Base-by-base conservation (phyloP, 2,888 invertebrate species). In the Ophonus ardosiacus region DNA sequence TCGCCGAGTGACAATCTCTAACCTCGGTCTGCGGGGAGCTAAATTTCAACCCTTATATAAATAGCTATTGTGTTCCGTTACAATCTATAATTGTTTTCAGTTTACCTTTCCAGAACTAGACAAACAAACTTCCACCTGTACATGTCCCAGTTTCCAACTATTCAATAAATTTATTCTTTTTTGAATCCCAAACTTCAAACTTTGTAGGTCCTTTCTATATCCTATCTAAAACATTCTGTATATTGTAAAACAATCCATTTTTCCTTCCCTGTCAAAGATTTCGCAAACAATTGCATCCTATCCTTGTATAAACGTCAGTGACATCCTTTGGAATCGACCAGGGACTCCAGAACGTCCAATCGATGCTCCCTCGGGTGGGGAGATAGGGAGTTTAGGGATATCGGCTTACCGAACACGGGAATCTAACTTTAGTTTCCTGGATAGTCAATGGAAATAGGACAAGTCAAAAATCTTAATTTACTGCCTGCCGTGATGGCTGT, bases 311-410 rank as follows among this genome's bases (percentile, higher is more conserved):
- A 51, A 51, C 43, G 43, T 51, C 43, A 51, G 10, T 51, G 43
- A 10, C 43, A 51, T 51, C 43, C 43, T 13, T 8, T 13, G 13
- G 43, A 13, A 51, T 51, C 43, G 43, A 13, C 43, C 43, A 51
- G 43, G 13, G 43, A 51, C 1, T 51, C 1, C 5, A 31, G 31
- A 31, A 31, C 13, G 43, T 13, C 43, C 51, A 31, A 78, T 78
- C 78, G 78, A 78, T 57, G 57, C n/a, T 78, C 78, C 57, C 57
- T 8, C 15, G 78, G 78, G 78, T 56, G 24, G 57, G 21, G 57
- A 78, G 57, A 78, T 78, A 78, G 57, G 57, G 78, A 78, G 76
- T 71, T 71, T 71, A 71, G 71, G 71, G 71, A 71, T 76, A 78
- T 78, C 78, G 78, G 57, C 78, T 78, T 78, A 78, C 76, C 57